Evolutionary conservation across 2,797 vertebrate genomes (phyloP), one percentile per base, ranked within the genome.

Genomic region (Vespertilio murinus): DNA sequence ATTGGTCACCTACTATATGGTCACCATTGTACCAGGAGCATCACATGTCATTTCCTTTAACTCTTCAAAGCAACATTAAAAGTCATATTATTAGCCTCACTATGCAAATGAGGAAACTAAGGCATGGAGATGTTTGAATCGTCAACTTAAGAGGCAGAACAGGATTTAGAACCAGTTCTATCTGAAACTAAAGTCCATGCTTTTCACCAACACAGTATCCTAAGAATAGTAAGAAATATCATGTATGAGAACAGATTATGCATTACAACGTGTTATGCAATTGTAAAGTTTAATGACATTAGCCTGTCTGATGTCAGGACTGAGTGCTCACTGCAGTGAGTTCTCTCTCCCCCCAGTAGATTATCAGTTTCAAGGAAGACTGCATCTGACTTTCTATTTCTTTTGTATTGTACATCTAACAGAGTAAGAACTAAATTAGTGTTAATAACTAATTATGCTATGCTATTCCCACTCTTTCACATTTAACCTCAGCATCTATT

Each of bases 401-500:
- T 83, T 94, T 88, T 92, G 54, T 52, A 83, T 7, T 49, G 17
- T 77, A 5, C 1, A 12, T 4, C 23, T 87, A 45, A 91, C 23
- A 79, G 42, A 86, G 22, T 5, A 16, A 93, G 3, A 74, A 6
- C 42, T 89, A 83, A 83, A 61, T 91, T 93, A 78, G 78, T 88
- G 45, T 47, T 95, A 95, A 89, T 85, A 90, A 70, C 35, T 74
- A 86, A 88, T 77, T 77, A 78, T 52, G 5, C 18, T 28, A 23
- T 52, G 14, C 40, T 92, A 69, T 79, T 88, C 61, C 74, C 10
- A 79, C 0, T 12, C 33, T 82, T 88, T 92, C 38, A 90, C n/a
- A 73, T 88, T 94, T 94, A 90, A 92, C 81, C 74, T 81, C 93
- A 82, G 17, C 22, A 65, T 94, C 38, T 25, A 67, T 52, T 73